Evolutionary conservation across 2,888 invertebrate species (phyloP).

Genomic region (Dryocosmus kuriphilus): DNA sequence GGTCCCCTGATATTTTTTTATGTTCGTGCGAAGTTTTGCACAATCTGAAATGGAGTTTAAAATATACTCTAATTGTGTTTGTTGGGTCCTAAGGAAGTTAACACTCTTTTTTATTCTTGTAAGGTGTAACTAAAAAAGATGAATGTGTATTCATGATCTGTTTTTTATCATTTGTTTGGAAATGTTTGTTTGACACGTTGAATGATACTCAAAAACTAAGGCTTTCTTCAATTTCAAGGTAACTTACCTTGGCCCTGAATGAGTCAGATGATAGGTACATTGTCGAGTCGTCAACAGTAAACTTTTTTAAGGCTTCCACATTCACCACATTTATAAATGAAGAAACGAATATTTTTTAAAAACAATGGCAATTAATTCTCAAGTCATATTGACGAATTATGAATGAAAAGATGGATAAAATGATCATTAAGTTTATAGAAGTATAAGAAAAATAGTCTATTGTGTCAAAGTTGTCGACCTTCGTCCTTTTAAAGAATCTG

Average conservation of each 20-base stretch:
- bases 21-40: not conserved
- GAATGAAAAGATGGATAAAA: no score
- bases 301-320: not conserved
- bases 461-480: not conserved
- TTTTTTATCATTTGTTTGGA: not conserved
- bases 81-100: not conserved
- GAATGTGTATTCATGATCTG: not conserved
- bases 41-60: not conserved
- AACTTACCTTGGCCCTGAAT: slow-evolving; percentile 4
- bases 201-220: not conserved
- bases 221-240: slow-evolving; percentile 23
- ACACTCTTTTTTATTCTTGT: not conserved
- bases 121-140: no score
- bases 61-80: not conserved
- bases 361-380: no score
- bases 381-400: no score
- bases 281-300: not conserved
- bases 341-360: no score
- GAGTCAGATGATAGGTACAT: not conserved
- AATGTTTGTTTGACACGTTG: not conserved
- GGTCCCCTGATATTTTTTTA: not conserved
- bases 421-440: no score
- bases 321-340: not conserved
- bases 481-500: not conserved
- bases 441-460: not conserved